Base-by-base conservation (phyloP, 2,113 vertebrate species). In the Silurus asotus region DNA sequence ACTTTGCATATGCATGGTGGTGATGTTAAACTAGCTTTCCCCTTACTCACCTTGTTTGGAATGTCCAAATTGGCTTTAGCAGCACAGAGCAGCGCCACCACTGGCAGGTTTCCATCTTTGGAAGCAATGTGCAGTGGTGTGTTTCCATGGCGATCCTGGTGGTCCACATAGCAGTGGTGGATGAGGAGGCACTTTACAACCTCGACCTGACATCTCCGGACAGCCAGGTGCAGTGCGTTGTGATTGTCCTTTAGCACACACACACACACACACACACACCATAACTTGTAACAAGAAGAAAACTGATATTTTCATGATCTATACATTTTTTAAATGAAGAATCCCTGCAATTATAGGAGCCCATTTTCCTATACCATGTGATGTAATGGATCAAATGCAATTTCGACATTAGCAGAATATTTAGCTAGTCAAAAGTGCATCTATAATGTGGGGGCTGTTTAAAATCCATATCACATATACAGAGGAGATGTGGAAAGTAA, bases 141-240 rank as follows among this genome's bases (percentile, higher is more conserved):
- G 92, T 99, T 98, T 78, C 97, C 97, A 14, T 99, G 97, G 90
- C 97, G 96, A 92, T 99, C 97, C 89, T 98, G 97, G 88, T 96
- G 96, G 93, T 99, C 96, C 20, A 97, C 91, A 45, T 93, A 92
- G 87, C 96, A 96, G 28, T 91, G 94, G 84, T 95, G 97, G 88
- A 85, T 88, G 70, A 99, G 94, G 45, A 99, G 96, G 86, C 94
- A 96, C 92, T 94, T 97, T 76, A 98, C 96, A 51, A 99, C 97
- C n/a, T 99, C 97, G 48, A 97, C 92, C 89, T 99, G 98, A 93
- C 97, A 98, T 83, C 98, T 94, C 58, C 98, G 95, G 6, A 99
- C 97, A 0, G 98, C 97, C 89, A 99, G 95, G 89, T 99, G 98
- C 72, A 99, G 95, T 6, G 97, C 97, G 3, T 96, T 97, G 92